Base-by-base conservation (phyloP, 2,888 invertebrate species). In the Ophion ventricosus region DNA sequence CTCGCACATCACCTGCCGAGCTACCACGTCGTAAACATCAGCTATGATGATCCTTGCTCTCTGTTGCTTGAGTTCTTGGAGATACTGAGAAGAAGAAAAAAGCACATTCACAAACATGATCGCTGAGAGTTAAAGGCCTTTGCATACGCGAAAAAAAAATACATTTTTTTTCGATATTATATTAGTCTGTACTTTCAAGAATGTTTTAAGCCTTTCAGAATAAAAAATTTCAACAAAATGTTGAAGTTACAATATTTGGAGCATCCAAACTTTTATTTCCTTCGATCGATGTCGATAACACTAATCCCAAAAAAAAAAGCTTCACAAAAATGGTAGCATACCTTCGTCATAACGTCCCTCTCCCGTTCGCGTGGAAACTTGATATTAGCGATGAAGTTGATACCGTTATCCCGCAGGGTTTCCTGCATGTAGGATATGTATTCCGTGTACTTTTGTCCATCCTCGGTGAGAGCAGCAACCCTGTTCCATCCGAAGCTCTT, bases 1-100 rank as follows among this genome's bases (percentile, higher is more conserved):
- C 91, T 97, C 97, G 92, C 98, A 98, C 95, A 98, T 96, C 17
- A 98, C 96, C 79, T 95, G 95, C 49, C 97, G 95, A 7, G 95
- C 96, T 26, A 96, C 95, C 87, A 95, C 95, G 88, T 96, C 97
- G 90, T 97, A 96, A 70, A 97, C 96, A 91, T 97, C 97, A 8
- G 97, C 96, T 87, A 97, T 97, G 75, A 98, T 96, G 54, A 98
- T 96, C 87, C 95, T 95, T 0, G 96, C 97, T 80, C 95, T 94
- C 82, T 95, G 95, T 61, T 94, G 93, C 87, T 96, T 96, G 86
- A 97, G 91, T 86, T 96, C 95, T 88, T 95, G 94, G 86, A 97
- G 93, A 91, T 96, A 95, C 95, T 96, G 90, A 85, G 80, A 82
- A 79, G 73, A 49, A 26, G 43, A 56, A 35, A 4, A 35, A 35